phyloP scores from a whole-genome alignment of 2,797 vertebrate genomes.

The Cirrhinus mrigala region DNA sequence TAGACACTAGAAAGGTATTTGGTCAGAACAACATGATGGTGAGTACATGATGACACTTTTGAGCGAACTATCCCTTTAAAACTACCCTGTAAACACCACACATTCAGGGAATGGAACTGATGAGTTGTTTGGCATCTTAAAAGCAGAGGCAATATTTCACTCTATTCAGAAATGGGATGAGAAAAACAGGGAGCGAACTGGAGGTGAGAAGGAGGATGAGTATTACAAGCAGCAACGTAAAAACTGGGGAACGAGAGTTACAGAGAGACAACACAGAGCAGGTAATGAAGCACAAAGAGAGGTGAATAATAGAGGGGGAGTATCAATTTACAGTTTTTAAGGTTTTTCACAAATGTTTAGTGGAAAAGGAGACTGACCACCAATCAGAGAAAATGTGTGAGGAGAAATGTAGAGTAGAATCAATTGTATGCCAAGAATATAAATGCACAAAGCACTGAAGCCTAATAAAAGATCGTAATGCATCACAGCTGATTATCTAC shows the following conservation, averaged over 20 bases:
- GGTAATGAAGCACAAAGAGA: constrained; percentile 1
- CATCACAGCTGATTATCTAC: neutral
- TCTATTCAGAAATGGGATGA: constrained; percentile 50
- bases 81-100: neutral
- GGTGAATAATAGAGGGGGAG: neutral
- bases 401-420: neutral
- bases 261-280: constrained; percentile 3
- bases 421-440: neutral
- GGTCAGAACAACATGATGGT: neutral
- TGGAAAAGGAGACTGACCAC: no score
- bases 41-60: neutral
- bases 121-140: constrained; percentile 26
- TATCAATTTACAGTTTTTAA: neutral
- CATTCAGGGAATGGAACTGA: constrained; percentile 48
- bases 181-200: constrained; percentile 9
- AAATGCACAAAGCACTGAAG: neutral
- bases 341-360: neutral
- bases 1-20: neutral
- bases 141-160: constrained; percentile 54
- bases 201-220: constrained; percentile 28
- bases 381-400: neutral
- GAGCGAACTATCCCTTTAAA: constrained; percentile 7
- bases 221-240: constrained; percentile 28
- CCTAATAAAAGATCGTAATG: neutral
- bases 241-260: neutral